Conservation (phyloP, 2,888 invertebrate species). For the Cecidostiba fungosa region DNA sequence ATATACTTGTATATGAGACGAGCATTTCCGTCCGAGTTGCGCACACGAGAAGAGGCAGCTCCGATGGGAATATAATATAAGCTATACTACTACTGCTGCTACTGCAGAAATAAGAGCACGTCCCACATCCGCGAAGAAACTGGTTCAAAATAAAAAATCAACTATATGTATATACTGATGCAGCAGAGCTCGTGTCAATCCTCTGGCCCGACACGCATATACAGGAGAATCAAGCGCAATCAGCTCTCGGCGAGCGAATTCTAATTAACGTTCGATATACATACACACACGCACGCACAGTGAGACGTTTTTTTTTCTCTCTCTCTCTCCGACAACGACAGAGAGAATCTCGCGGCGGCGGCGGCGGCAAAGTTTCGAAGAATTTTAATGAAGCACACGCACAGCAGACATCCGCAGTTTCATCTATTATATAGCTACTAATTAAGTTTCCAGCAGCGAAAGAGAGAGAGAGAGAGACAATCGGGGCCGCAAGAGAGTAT, state of each 20-base stretch:
- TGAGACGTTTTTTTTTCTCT: background rate
- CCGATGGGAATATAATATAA: background rate
- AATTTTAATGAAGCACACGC: slow-evolving; percentile 54
- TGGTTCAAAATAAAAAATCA: slow-evolving; percentile 1
- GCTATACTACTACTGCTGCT: background rate
- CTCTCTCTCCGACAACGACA: background rate
- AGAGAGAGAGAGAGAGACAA: slow-evolving; percentile 5
- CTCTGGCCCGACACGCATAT: background rate
- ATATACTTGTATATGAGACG: background rate
- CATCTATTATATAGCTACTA: slow-evolving; percentile 42
- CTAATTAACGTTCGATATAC: slow-evolving; percentile 50
- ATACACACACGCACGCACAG: background rate
- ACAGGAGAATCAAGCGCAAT: slow-evolving; percentile 25
- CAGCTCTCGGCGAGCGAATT: slow-evolving; percentile 27
- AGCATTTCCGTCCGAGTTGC: no score
- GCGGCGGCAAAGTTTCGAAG: slow-evolving; percentile 29
- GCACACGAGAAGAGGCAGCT: no score
- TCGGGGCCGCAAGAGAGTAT: background rate
- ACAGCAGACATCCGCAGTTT: slow-evolving; percentile 46
- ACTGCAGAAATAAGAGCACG: background rate
- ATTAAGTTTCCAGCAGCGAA: slow-evolving; percentile 33
- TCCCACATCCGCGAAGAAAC: slow-evolving; percentile 32
- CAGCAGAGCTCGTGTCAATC: slow-evolving; percentile 7
- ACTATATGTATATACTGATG: no score
- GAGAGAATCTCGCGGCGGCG: background rate